These are phyloP conservation scores for Cecidostiba fungosa DNA, from an alignment of 2,888 invertebrate species.

Conservation along the genomic window DNA sequence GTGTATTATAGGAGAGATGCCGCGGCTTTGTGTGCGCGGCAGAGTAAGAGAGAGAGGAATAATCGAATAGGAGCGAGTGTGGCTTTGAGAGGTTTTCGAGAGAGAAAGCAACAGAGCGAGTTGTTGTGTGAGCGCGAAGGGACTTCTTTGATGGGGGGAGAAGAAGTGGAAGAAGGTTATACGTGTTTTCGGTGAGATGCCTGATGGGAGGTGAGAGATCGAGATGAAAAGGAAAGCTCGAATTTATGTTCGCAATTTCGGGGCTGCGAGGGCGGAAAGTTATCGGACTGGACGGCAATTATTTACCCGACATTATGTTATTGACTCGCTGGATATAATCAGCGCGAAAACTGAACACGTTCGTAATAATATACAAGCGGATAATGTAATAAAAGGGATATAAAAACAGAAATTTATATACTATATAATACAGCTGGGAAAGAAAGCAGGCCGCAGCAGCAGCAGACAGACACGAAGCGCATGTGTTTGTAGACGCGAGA, in stretches of 20 bases:
- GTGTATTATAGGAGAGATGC: conserved; percentile 30
- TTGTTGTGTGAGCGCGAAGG: neutral
- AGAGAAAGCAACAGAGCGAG: neutral
- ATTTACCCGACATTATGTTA: neutral
- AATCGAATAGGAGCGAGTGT: conserved; percentile 43
- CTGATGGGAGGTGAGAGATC: neutral
- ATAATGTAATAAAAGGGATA: no score
- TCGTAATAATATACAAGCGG: no score
- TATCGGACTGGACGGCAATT: neutral
- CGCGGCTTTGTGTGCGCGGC: neutral
- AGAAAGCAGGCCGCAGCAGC: neutral
- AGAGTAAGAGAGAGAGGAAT: conserved; percentile 40
- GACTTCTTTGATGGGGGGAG: neutral
- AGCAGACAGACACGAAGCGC: neutral
- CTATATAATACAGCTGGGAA: no score
- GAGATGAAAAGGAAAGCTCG: conserved; percentile 52
- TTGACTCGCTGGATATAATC: no score
- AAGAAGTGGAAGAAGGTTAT: conserved; percentile 42
- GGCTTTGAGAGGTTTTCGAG: conserved; percentile 23
- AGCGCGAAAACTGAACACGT: neutral
- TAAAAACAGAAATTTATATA: no score
- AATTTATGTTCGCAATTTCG: conserved; percentile 42
- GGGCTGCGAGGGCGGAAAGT: neutral
- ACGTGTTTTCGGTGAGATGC: conserved; percentile 15
- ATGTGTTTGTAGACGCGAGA: conserved; percentile 35